Base-by-base conservation (phyloP, 2,797 vertebrate species). In the Selene dorsalis region DNA sequence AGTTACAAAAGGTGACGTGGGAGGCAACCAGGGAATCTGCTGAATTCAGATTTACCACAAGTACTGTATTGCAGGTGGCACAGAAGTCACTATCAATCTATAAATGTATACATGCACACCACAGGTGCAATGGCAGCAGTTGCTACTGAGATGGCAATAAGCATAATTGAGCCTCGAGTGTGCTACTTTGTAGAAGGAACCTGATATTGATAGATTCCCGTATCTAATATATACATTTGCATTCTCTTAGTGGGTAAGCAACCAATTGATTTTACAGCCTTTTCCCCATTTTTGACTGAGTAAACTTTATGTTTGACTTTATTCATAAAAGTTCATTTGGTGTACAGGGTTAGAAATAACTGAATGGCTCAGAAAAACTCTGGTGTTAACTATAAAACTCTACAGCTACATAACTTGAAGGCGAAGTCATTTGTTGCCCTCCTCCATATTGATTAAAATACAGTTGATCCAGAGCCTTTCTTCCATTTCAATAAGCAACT, bases 361-460 rank as follows among this genome's bases (percentile, higher is more conserved):
- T 60, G 38, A 35, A 35, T 8, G 32, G 32, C 32, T 39, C 38
- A 35, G 7, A 35, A 9, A 35, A 35, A 35, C 5, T 26, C 2
- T 60, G 18, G 3, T 24, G 18, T 43, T 73, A 6, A 63, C 32
- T 35, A 72, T 69, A 39, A 50, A 81, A 73, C 24, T 13, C 69
- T 28, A 24, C 32, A 43, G 69, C 63, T 41, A 4, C 63, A 62
- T 73, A 39, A 47, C n/a, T 70, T 56, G 50, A n/a, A 22, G 20
- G 63, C 60, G 43, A 62, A 78, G 50, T 75, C n/a, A 24, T 79
- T 71, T 79, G 72, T 67, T 77, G 70, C 72, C 17, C 58, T 80
- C 66, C 66, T 56, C 47, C 11, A 3, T 67, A 76, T 86, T 80
- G 85, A 89, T 77, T 67, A 50, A 32, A 83, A 80, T 59, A 28